These are phyloP conservation scores for Drosophila sordidula DNA, from an alignment of 2,888 invertebrate genomes.

Conservation along the genomic window DNA sequence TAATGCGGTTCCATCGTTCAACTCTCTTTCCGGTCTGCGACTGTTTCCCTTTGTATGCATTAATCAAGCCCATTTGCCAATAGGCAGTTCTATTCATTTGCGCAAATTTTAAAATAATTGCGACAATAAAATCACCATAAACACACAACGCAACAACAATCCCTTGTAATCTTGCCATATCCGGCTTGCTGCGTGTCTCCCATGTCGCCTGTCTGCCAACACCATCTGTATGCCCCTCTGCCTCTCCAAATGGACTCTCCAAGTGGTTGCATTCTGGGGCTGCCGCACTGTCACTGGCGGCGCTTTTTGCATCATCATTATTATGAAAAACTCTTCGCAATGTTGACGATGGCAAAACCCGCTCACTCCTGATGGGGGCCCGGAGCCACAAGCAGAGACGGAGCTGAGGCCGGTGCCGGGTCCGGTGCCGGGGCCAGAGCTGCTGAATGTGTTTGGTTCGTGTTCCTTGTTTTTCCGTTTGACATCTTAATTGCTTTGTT, in stretches of 20 bases:
- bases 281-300: constrained; percentile 21
- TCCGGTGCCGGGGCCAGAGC: constrained; percentile 1
- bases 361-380: constrained; percentile 20
- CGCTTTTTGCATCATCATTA: constrained; percentile 64
- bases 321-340: constrained; percentile 45
- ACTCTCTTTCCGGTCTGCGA: constrained; percentile 40
- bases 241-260: constrained; percentile 2
- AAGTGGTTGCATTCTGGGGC: constrained; percentile 25
- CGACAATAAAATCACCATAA: constrained; percentile 74
- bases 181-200: constrained; percentile 60
- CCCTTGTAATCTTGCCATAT: constrained; percentile 65
- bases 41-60: constrained; percentile 39
- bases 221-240: constrained; percentile 18
- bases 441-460: constrained; percentile 17
- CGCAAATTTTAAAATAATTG: constrained; percentile 64
- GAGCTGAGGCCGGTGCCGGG: neutral
- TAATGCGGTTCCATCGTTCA: constrained; percentile 15
- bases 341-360: constrained; percentile 12
- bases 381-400: neutral
- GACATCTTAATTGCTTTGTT: constrained; percentile 75
- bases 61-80: constrained; percentile 61
- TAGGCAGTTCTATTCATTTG: constrained; percentile 57
- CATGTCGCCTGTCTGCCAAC: constrained; percentile 38
- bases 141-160: constrained; percentile 35
- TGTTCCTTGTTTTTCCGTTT: constrained; percentile 42